Base-by-base conservation (phyloP, 2,797 vertebrate species). In the Amniataba percoides region DNA sequence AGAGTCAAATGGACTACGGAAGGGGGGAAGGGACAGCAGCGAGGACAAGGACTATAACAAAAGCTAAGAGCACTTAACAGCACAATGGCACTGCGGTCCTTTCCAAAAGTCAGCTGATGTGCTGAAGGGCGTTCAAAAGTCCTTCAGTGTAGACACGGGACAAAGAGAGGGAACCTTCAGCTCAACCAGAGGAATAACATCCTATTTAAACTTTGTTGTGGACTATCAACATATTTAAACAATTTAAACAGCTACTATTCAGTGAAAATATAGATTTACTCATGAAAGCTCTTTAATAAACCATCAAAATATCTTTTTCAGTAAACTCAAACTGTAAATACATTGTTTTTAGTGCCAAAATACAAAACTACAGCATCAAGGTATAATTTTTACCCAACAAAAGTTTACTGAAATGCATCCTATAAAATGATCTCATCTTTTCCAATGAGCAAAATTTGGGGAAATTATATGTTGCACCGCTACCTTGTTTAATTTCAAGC, bases 31-130 rank as follows among this genome's bases (percentile, higher is more conserved):
- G 87, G 90, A 88, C 64, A 87, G 83, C 16, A 82, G 87, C 81
- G 66, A 83, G 84, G 87, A 93, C 90, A 93, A 92, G 88, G 90
- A 90, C 89, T 74, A 70, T 86, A 91, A 93, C 92, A 94, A 94
- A 94, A 91, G 92, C 93, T 91, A 84, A 95, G 93, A 94, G 94
- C 92, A 92, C 93, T 94, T 88, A 89, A 86, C 88, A 79, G 83
- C 88, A 90, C 89, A 94, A 92, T 92, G 90, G 88, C 92, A 84
- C 71, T 65, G 80, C 84, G 67, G 85, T 71, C 78, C 85, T 91
- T 88, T 90, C 87, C 88, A 84, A 91, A 93, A 94, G 92, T 92
- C 91, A 93, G 89, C 91, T 94, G 92, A 93, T 88, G 89, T 85
- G 83, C 89, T 93, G 88, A 93, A 93, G 93, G 88, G 86, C 74